These are phyloP conservation scores for Melipona beecheii DNA, from an alignment of 2,888 invertebrate genomes.

Conservation along the genomic window DNA sequence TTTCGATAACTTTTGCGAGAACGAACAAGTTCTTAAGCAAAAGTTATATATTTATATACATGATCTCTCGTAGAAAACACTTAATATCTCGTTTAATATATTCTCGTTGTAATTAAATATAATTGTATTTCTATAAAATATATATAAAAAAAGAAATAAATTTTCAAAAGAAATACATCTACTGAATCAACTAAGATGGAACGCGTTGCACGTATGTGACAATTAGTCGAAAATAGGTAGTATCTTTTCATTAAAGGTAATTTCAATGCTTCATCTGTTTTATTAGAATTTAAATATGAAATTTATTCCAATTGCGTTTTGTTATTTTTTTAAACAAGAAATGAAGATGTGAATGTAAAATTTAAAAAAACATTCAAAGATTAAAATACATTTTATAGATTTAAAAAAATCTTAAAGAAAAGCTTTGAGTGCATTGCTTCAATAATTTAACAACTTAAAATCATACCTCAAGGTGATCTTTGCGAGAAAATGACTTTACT, in stretches of 20 bases:
- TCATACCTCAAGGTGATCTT: background rate
- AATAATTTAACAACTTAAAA: background rate
- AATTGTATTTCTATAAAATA: background rate
- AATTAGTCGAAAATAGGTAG: background rate
- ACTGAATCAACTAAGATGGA: background rate
- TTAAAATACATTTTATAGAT: background rate
- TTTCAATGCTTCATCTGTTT: background rate
- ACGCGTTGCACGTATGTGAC: background rate
- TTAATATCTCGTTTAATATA: background rate
- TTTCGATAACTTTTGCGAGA: background rate
- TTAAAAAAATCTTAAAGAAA: background rate
- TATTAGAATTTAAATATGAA: background rate
- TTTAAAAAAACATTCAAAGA: background rate
- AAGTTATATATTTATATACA: background rate
- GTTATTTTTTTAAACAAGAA: background rate
- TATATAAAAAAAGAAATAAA: background rate
- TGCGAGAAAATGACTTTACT: background rate
- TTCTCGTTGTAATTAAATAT: background rate
- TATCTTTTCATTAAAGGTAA: background rate
- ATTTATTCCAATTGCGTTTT: background rate
- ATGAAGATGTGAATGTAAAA: background rate
- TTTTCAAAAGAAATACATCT: background rate
- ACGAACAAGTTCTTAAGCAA: background rate
- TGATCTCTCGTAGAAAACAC: background rate
- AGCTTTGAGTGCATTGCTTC: too few relatives aligned